These are phyloP conservation scores for Drosophila kokeensis DNA, from an alignment of 2,888 invertebrate genomes.

Conservation along the genomic window DNA sequence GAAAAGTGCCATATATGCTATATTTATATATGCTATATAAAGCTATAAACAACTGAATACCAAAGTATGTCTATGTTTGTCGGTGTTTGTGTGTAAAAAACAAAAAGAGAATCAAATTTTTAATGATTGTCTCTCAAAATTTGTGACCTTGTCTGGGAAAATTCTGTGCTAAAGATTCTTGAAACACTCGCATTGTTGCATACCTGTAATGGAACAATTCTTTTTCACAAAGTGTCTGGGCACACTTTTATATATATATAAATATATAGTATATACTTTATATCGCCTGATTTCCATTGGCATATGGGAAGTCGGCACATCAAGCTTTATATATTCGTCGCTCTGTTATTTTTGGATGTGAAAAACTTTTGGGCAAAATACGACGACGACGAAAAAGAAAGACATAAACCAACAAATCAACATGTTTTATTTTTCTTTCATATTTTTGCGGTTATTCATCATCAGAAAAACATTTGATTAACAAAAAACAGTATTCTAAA, in stretches of 20 bases:
- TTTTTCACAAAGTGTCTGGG: constrained; percentile 43
- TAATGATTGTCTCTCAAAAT: constrained; percentile 43
- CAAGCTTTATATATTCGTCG: constrained; percentile 56
- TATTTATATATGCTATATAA: constrained; percentile 18
- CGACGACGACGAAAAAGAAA: constrained; percentile 5
- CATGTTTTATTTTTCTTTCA: constrained; percentile 64
- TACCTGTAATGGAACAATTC: constrained; percentile 47
- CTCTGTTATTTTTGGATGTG: constrained; percentile 67
- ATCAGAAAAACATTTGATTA: constrained; percentile 47
- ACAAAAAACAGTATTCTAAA: constrained; percentile 14
- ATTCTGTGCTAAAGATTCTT: constrained; percentile 5
- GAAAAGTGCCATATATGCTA: constrained; percentile 24
- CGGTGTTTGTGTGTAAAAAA: constrained; percentile 30
- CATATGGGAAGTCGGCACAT: constrained; percentile 62
- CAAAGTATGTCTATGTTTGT: constrained; percentile 21
- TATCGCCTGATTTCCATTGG: constrained; percentile 60
- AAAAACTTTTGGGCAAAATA: constrained; percentile 56
- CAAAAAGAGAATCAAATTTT: constrained; percentile 18
- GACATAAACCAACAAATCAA: constrained; percentile 12
- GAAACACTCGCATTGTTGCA: constrained; percentile 6
- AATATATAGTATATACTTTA: constrained; percentile 28
- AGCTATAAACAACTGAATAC: constrained; percentile 16
- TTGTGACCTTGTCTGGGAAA: constrained; percentile 61
- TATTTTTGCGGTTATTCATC: constrained; percentile 67
- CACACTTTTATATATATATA: constrained; percentile 7